Conservation (phyloP, 1,140 invertebrate genomes). For the Drosophila kurseongensis region DNA sequence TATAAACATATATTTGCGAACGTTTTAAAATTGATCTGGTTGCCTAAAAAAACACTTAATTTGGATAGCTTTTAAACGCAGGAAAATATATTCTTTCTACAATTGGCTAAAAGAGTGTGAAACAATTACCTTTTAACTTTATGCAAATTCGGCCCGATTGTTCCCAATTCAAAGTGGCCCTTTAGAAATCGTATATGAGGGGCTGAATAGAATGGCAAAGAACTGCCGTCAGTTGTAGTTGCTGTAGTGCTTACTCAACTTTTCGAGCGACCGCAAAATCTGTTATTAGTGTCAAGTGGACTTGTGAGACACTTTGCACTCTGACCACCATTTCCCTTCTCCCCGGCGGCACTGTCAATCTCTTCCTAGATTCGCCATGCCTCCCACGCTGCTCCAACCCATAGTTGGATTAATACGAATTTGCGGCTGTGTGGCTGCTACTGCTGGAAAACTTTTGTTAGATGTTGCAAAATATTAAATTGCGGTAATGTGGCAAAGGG, state of each 20-base stretch:
- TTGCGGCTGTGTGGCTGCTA: slow-evolving; percentile 19
- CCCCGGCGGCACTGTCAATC: slow-evolving; percentile 2
- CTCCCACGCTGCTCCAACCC: background rate
- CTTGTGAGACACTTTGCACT: slow-evolving; percentile 71
- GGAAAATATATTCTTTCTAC: too few species aligned
- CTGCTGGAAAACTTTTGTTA: slow-evolving; percentile 46
- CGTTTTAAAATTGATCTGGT: too few species aligned
- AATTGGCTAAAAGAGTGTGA: too few species aligned
- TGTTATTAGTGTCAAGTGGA: slow-evolving; percentile 80
- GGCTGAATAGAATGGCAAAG: background rate
- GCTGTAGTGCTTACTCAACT: slow-evolving; percentile 71
- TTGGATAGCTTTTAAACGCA: too few species aligned
- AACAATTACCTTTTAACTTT: background rate
- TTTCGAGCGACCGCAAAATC: slow-evolving; percentile 74
- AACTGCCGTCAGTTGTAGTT: slow-evolving; percentile 19
- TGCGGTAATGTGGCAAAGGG: slow-evolving; percentile 24
- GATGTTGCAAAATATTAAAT: slow-evolving; percentile 70
- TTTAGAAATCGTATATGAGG: too few species aligned
- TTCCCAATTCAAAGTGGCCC: background rate
- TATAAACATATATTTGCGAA: too few species aligned
- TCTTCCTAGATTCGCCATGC: background rate
- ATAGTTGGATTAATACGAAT: slow-evolving; percentile 41
- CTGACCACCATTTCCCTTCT: slow-evolving; percentile 31
- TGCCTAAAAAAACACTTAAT: too few species aligned
- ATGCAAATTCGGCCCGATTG: background rate